These are phyloP conservation scores for Caerostris darwini DNA, from an alignment of 1,140 invertebrate species.

Conservation along the genomic window DNA sequence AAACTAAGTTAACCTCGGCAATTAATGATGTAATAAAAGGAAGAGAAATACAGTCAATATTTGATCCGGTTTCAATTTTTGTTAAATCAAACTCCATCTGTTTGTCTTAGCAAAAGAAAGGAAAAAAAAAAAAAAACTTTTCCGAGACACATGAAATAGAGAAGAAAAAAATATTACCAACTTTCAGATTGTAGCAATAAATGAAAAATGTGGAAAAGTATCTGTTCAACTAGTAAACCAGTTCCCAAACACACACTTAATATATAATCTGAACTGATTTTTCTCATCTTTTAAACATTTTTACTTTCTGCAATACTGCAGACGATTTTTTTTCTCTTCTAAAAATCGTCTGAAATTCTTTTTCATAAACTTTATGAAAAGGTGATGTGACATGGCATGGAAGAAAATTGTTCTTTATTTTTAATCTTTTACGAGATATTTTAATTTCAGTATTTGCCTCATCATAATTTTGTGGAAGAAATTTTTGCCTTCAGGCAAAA, in stretches of 20 bases:
- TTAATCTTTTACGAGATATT: not conserved
- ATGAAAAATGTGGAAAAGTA: constrained; percentile 19
- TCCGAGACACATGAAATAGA: not conserved
- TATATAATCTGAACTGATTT: not conserved
- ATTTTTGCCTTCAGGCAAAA: not conserved
- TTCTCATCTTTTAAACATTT: not conserved
- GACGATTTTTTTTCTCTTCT: not conserved
- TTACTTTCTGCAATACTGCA: not conserved
- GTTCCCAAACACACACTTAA: not conserved
- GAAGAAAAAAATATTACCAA: not conserved
- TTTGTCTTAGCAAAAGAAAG: not conserved
- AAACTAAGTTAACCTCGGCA: not conserved
- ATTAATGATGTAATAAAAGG: constrained; percentile 15
- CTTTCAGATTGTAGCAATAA: not conserved
- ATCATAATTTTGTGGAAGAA: not conserved
- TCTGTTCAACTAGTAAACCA: not conserved
- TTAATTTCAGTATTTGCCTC: not conserved
- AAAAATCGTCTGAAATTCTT: not conserved
- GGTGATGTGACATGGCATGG: not conserved
- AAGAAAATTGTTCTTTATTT: not conserved
- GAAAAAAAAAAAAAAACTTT: not conserved
- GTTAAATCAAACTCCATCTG: not conserved
- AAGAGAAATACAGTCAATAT: not conserved
- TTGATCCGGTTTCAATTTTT: not conserved
- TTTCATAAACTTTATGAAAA: not conserved